Conservation (phyloP, 2,113 vertebrate species). For the Trematomus loennbergii region DNA sequence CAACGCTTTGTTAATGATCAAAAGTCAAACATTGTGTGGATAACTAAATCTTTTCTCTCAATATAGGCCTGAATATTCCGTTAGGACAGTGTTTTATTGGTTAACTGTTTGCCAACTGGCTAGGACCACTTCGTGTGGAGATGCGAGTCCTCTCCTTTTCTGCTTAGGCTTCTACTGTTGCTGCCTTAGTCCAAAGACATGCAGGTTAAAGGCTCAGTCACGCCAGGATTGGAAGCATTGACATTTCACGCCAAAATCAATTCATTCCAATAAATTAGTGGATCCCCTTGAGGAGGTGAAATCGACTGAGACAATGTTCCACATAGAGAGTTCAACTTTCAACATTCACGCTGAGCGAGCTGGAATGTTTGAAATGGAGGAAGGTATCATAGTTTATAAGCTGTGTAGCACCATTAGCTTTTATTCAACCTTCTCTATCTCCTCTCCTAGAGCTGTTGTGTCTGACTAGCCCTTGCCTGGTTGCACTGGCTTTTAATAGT, state of each 20-base stretch:
- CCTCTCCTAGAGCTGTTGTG: not conserved
- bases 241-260: constrained; percentile 13
- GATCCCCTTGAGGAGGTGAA: not conserved
- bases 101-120: not conserved
- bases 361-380: not conserved
- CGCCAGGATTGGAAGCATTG: not conserved
- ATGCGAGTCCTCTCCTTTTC: not conserved
- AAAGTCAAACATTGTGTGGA: not conserved
- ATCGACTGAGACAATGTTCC: not conserved
- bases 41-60: not conserved
- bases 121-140: not conserved
- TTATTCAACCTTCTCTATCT: not conserved
- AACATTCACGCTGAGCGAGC: not conserved
- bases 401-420: not conserved
- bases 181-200: constrained; percentile 3
- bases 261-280: not conserved
- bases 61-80: not conserved
- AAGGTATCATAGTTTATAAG: not conserved
- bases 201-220: not conserved
- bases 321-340: not conserved
- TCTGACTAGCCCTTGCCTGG: not conserved
- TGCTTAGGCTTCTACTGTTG: not conserved
- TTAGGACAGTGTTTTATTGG: not conserved
- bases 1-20: not conserved
- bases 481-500: not conserved